Evolutionary conservation across 2,888 invertebrate species (phyloP).

Genomic region (Siphlonurus alternatus): DNA sequence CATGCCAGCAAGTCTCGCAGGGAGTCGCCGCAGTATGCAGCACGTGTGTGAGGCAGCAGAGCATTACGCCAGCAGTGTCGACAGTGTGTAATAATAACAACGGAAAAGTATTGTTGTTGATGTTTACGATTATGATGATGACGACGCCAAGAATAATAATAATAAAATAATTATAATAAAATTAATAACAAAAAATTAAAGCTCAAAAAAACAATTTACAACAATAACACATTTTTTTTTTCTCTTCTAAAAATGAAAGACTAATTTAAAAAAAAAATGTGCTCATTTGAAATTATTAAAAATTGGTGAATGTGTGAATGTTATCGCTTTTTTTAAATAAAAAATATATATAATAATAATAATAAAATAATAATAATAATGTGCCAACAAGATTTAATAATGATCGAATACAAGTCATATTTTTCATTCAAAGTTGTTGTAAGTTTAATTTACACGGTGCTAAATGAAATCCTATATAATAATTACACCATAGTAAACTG

Average conservation of each 20-base stretch:
- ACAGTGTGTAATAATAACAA: constrained; percentile 31
- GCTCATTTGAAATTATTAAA: background rate
- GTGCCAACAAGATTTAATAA: background rate
- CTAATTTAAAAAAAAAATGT: background rate
- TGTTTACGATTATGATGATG: background rate
- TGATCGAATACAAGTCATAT: background rate
- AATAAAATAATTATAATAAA: background rate
- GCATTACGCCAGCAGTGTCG: constrained; percentile 33
- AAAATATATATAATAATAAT: background rate
- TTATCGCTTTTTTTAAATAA: background rate
- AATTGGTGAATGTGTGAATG: background rate
- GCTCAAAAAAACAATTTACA: constrained; percentile 8
- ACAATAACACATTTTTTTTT: constrained; percentile 7
- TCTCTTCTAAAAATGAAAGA: background rate
- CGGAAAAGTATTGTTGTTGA: background rate
- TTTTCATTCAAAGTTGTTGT: background rate
- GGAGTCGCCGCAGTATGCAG: constrained; percentile 31
- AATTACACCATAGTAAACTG: no score
- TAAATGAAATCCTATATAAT: background rate
- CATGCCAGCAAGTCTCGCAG: constrained; percentile 16
- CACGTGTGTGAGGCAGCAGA: constrained; percentile 39
- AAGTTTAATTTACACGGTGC: background rate
- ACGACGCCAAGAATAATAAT: background rate
- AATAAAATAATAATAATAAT: background rate
- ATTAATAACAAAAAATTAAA: background rate